Base-by-base conservation (phyloP, 2,113 vertebrate genomes). In the Heloderma charlesbogerti region DNA sequence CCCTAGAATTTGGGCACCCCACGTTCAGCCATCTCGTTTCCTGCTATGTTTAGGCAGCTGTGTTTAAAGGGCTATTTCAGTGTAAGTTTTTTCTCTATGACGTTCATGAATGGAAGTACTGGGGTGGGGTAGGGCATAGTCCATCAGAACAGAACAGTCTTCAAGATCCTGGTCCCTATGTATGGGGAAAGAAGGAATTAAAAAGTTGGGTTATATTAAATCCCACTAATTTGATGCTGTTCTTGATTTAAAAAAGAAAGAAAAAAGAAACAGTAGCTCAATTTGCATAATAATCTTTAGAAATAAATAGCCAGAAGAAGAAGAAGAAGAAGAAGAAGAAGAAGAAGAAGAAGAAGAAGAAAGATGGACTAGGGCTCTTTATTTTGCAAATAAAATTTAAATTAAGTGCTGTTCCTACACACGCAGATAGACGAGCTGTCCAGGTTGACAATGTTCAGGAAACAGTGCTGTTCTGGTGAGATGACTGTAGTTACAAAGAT, bases 401-500 rank as follows among this genome's bases (percentile, higher is more conserved):
- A 92, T 80, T 90, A 93, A 94, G 12, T 22, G 4, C 54, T 66
- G 40, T 79, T 7, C 40, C 57, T n/a, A 51, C 67, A 72, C 67
- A 60, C 22, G 29, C 20, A 63, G 5, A 40, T 12, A 96, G 96
- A 57, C 89, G 92, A 96, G 95, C 90, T 96, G 95, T 96, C 96
- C 91, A 88, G 96, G 95, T 95, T 95, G 97, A 96, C 88, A 92
- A 97, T 90, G 95, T 97, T 97, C 93, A 96, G 95, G 96, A 96
- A 97, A 95, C 96, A 88, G 94, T 90, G 89, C 96, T 94, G 94
- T 96, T 97, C 96, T 95, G 93, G 95, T 95, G 94, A 95, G 95
- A 95, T 92, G 89, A 95, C 96, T 95, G 97, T 95, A 93, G 96
- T 94, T 96, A 96, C 95, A 96, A 96, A 97, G 97, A 97, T 96